Percentiles rank a stretch among this genome's conserved stretches.
phyloP scores from a whole-genome alignment of 2,888 invertebrate species.

The Julus scanicus region DNA sequence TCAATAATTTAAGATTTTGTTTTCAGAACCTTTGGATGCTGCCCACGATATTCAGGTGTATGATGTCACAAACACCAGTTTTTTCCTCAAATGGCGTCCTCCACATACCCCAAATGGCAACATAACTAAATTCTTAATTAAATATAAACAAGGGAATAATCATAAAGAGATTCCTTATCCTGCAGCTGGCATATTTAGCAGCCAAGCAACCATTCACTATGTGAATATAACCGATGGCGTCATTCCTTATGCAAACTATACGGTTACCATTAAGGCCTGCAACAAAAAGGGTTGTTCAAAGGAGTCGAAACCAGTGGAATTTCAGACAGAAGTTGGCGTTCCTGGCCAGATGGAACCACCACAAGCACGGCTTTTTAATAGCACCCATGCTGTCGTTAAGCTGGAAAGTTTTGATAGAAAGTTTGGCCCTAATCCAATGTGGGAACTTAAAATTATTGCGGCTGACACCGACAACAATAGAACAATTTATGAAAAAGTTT shows the following conservation, averaged over 20 bases:
- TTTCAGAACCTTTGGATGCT: slow-evolving; percentile 53
- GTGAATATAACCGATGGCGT: slow-evolving; percentile 46
- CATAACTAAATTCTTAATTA: slow-evolving; percentile 57
- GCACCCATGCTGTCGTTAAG: slow-evolving; percentile 38
- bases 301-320: slow-evolving; percentile 69
- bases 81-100: slow-evolving; percentile 56
- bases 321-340: slow-evolving; percentile 74
- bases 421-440: slow-evolving; percentile 24
- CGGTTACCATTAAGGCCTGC: slow-evolving; percentile 66
- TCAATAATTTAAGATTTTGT: slow-evolving; percentile 27
- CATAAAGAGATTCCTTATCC: not conserved
- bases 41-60: slow-evolving; percentile 36
- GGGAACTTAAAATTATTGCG: slow-evolving; percentile 37
- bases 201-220: slow-evolving; percentile 13
- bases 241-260: slow-evolving; percentile 54
- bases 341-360: slow-evolving; percentile 53
- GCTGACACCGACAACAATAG: not conserved
- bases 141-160: slow-evolving; percentile 27
- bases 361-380: not conserved
- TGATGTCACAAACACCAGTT: slow-evolving; percentile 54
- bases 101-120: slow-evolving; percentile 58
- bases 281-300: slow-evolving; percentile 74
- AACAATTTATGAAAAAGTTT: not conserved
- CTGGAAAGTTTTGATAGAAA: not conserved
- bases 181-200: not conserved